phyloP scores from a whole-genome alignment of 2,797 vertebrate genomes.

The Somateria mollissima region DNA sequence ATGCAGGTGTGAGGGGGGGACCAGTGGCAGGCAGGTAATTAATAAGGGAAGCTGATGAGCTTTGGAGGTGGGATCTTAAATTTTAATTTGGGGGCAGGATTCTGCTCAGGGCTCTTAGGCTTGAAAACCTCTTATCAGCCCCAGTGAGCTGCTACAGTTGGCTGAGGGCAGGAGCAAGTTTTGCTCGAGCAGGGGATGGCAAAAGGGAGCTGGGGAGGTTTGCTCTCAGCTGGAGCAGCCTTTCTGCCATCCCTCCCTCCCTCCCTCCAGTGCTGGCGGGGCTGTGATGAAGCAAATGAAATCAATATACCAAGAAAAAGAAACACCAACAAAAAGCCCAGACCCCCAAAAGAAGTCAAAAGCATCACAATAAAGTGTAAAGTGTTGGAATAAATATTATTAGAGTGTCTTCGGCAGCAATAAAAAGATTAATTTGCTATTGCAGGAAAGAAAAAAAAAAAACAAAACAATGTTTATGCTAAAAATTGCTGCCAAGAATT shows the following conservation, averaged over 20 bases:
- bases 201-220: background rate
- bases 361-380: constrained; percentile 27
- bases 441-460: background rate
- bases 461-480: constrained; percentile 19
- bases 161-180: background rate
- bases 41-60: background rate
- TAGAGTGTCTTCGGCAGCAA: constrained; percentile 37
- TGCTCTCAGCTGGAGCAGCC: background rate
- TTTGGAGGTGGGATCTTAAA: background rate
- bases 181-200: too few relatives aligned
- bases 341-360: constrained; percentile 39
- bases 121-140: background rate
- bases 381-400: constrained; percentile 68
- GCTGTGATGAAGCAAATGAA: background rate
- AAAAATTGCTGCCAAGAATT: constrained; percentile 25
- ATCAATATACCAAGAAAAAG: background rate
- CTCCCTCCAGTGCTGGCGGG: background rate
- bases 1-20: fast-evolving
- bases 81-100: background rate
- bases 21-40: background rate
- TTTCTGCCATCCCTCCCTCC: background rate
- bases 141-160: background rate
- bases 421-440: constrained; percentile 69
- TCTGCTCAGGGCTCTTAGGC: background rate
- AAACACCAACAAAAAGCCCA: background rate